Base-by-base conservation (phyloP, 2,888 invertebrate species). In the Pseudococcus jackbeardsleyi region DNA sequence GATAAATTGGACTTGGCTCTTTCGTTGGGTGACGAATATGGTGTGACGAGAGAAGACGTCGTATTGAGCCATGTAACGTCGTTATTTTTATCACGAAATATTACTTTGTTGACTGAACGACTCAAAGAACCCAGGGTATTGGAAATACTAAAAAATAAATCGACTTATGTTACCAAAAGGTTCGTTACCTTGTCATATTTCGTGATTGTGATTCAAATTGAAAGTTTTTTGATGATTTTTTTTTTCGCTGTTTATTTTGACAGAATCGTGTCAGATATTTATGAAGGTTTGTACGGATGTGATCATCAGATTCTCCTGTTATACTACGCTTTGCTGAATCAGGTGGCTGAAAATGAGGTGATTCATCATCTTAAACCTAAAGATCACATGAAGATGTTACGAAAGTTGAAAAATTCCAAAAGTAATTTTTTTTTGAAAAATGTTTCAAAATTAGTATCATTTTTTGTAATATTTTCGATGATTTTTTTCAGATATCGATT, bases 351-450 rank as follows among this genome's bases (percentile, higher is more conserved):
- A 15, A 77, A 85, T 15, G 77, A 85, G 7, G 33, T 85, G 9
- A 68, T 77, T 8, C 68, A 88, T 77, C 54, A 72, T 85, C 42
- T 85, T 2, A 85, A 54, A 77, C 72, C 88, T 11, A 85, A 72
- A 33, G 88, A 88, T 68, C 88, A 88, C 68, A 88, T 88, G 50
- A 88, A 88, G 85, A 12, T 88, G 77, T 39, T 88, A 33, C 39
- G 85, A 19, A 88, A 85, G 77, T 46, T 88, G 39, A 88, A 85
- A 88, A 50, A 85, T 72, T 85, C 84, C 54, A 88, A 88, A 79
- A 39, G 88, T 88, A 82, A 48, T 22, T 0, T 22, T 85, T 85
- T 50, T 50, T 50, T 50, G 3, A 46, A 12, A 50, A 12, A 50
- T 46, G n/a, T 39, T n/a, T 33, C 2, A 33, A 19, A 72, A 33